A percentile compares a stretch with the other conserved stretches of the same genome.
Conservation (phyloP, 2,888 invertebrate genomes). For the Rhodophaea formosa region DNA sequence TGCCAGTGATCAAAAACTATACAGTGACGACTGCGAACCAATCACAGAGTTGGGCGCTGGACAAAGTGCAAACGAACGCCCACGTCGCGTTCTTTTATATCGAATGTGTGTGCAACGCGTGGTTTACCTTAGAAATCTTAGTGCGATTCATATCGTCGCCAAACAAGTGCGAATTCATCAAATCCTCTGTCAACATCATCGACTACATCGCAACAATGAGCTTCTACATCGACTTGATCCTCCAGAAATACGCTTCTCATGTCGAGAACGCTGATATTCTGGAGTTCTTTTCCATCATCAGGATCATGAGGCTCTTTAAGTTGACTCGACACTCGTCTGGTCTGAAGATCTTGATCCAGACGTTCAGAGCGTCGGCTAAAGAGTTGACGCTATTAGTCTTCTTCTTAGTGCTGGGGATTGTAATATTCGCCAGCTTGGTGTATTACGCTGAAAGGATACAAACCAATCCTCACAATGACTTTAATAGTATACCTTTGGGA, state of each 20-base stretch:
- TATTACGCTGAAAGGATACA: slow-evolving; percentile 99
- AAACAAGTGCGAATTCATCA: slow-evolving; percentile 96
- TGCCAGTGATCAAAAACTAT: slow-evolving; percentile 91
- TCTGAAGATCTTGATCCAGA: slow-evolving; percentile 98
- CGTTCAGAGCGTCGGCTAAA: slow-evolving; percentile 97
- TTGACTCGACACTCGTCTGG: slow-evolving; percentile 98
- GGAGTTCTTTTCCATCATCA: slow-evolving; percentile 98
- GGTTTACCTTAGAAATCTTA: slow-evolving; percentile 99
- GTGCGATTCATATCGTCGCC: slow-evolving; percentile 96
- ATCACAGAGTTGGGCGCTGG: slow-evolving; percentile 90
- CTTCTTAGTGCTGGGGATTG: slow-evolving; percentile 98
- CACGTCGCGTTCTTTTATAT: slow-evolving; percentile 99
- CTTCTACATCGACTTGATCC: slow-evolving; percentile 96
- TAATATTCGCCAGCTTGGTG: slow-evolving; percentile 98
- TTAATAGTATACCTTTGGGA: slow-evolving; percentile 98
- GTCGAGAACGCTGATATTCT: slow-evolving; percentile 97
- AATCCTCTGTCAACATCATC: slow-evolving; percentile 98
- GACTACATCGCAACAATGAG: slow-evolving; percentile 99
- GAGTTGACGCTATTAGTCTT: slow-evolving; percentile 97
- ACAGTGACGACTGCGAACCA: slow-evolving; percentile 89
- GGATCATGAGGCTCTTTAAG: slow-evolving; percentile 98
- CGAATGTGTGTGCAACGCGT: slow-evolving; percentile 98
- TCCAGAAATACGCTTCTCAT: slow-evolving; percentile 94
- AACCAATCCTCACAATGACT: slow-evolving; percentile 97
- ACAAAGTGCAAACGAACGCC: slow-evolving; percentile 96